Percentiles rank a stretch among this genome's conserved stretches.
Evolutionary conservation across 2,888 invertebrate species (phyloP).

Genomic region (Celastrina argiolus): DNA sequence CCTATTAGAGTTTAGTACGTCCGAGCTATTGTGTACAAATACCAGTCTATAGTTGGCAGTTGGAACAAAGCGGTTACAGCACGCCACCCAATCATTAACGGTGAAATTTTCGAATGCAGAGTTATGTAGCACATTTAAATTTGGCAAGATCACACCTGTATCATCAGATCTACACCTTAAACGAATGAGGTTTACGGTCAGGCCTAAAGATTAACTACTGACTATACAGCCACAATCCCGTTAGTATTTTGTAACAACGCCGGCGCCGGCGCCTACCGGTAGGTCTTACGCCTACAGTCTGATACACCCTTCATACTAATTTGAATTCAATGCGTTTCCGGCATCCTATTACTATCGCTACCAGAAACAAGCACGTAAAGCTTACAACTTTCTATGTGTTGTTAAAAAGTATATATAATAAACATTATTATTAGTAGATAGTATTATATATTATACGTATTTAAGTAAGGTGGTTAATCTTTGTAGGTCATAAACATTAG

Average conservation of each 20-base stretch:
- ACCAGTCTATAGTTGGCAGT: conserved; percentile 50
- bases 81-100: conserved; percentile 20
- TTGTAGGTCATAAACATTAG: too few species aligned
- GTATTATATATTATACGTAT: too few species aligned
- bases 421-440: too few species aligned
- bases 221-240: not conserved
- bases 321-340: conserved; percentile 60
- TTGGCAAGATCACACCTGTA: too few species aligned
- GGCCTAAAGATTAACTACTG: not conserved
- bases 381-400: not conserved
- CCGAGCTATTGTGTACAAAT: conserved; percentile 57
- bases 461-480: too few species aligned
- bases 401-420: not conserved
- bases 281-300: conserved; percentile 43
- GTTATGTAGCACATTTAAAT: too few species aligned
- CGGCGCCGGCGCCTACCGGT: conserved; percentile 48
- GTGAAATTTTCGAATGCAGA: conserved; percentile 15
- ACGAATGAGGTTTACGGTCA: not conserved
- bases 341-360: conserved; percentile 32
- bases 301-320: conserved; percentile 46
- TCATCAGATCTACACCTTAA: not conserved
- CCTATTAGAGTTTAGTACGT: conserved; percentile 60
- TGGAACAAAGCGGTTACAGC: conserved; percentile 39
- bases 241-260: conserved; percentile 27
- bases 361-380: conserved; percentile 29